phyloP scores from a whole-genome alignment of 2,113 vertebrate species.

The Meleagris gallopavo region DNA sequence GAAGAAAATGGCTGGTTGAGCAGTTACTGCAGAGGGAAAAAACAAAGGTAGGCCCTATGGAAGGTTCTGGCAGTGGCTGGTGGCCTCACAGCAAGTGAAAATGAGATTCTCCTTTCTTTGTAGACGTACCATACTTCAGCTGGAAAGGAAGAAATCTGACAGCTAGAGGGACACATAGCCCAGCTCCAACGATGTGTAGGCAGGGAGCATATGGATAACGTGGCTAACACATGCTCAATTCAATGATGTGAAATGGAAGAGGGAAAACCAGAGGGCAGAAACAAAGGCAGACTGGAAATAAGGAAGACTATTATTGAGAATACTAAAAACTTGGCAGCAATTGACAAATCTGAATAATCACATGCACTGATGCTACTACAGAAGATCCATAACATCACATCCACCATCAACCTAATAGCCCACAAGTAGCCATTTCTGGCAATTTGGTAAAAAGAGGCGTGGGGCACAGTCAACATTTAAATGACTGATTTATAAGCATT shows the following conservation, averaged over 20 bases:
- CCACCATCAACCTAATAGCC: not conserved
- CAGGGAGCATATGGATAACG: not conserved
- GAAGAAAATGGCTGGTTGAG: not conserved
- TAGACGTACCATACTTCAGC: not conserved
- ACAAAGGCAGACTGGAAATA: not conserved
- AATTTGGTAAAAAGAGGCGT: not conserved
- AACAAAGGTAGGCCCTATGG: not conserved
- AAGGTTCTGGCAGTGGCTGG: not conserved
- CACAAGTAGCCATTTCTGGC: not conserved
- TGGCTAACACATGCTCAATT: not conserved
- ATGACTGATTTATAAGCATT: not conserved
- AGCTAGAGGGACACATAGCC: not conserved
- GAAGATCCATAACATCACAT: not conserved
- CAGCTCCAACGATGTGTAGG: not conserved
- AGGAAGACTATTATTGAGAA: accelerated
- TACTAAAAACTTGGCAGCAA: not conserved
- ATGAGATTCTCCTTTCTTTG: not conserved
- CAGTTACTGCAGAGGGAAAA: not conserved
- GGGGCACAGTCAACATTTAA: not conserved
- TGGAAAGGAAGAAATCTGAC: not conserved
- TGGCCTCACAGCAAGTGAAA: not conserved
- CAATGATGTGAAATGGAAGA: not conserved
- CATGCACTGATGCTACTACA: not conserved
- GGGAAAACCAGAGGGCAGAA: not conserved
- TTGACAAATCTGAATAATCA: not conserved